Conservation (phyloP, 2,797 vertebrate genomes). For the Scleropages formosus region DNA sequence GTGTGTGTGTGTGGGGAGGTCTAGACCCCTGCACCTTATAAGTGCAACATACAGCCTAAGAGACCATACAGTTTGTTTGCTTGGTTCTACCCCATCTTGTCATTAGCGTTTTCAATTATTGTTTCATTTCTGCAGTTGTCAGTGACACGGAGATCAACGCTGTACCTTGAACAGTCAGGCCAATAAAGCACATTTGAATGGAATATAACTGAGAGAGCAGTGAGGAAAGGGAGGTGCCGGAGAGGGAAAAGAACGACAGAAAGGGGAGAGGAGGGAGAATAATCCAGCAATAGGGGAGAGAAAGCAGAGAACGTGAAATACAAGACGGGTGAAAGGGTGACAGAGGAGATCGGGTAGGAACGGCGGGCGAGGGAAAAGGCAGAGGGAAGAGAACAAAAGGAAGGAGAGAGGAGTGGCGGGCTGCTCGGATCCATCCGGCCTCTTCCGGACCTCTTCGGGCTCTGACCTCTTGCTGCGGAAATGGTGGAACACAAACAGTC, state of each 20-base stretch:
- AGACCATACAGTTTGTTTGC: neutral
- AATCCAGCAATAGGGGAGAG: neutral
- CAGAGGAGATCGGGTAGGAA: neutral
- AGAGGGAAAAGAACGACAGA: neutral
- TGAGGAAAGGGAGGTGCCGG: too few relatives aligned
- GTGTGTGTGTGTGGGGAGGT: neutral
- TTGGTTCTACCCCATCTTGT: neutral
- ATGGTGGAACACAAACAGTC: too few relatives aligned
- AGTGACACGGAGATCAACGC: neutral
- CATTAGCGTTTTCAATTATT: neutral
- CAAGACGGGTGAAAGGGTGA: too few relatives aligned
- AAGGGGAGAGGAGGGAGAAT: neutral
- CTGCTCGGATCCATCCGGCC: too few relatives aligned
- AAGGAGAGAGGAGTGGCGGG: neutral
- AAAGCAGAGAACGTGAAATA: neutral
- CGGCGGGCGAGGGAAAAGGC: neutral
- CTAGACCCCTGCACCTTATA: neutral
- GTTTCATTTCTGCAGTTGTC: neutral
- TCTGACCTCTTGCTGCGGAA: too few relatives aligned
- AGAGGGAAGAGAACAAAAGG: neutral
- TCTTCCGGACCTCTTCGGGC: too few relatives aligned
- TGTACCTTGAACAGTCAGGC: neutral
- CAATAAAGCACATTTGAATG: neutral
- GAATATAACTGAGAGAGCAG: neutral
- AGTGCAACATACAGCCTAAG: neutral